Evolutionary conservation across 2,888 invertebrate genomes (phyloP), one percentile per base, ranked within the genome.

Genomic region (Drosophila anomelani): DNA sequence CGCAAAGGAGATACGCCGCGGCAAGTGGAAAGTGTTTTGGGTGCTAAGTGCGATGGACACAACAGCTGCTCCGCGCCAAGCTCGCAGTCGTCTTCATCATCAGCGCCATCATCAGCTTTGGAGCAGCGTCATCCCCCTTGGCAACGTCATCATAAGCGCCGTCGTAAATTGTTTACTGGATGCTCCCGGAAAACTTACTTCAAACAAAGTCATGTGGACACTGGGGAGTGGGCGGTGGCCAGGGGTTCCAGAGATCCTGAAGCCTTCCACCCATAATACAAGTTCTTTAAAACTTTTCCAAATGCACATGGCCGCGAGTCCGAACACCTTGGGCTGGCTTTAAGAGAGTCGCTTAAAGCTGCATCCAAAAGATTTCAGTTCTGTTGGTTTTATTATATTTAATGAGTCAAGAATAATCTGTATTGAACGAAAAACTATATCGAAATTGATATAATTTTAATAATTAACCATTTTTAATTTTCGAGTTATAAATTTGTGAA

Each of bases 81-180:
- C 29, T 43, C 29, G 36, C 36, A 32, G 51, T 51, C 51, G 66
- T 64, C 66, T 44, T 64, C 64, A 63, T 64, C 64, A 71, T 61
- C 60, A 47, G 41, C 60, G 36, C 56, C 67, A 69, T 43, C 58
- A 57, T 63, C 60, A 38, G 61, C 56, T 38, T 43, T 47, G 68
- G 53, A 43, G 44, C 76, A 73, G 74, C 77, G 74, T 71, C 78
- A 79, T 69, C 64, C 69, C 70, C 72, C 41, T 62, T 69, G 85
- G 61, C 81, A 69, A 87, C 88, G 88, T 87, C 85, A 88, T 89
- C 85, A 87, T 85, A 85, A 80, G 77, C 75, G 82, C 75, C 78
- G 89, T 87, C 85, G 85, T 80, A 89, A 85, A 88, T 85, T 85
- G 85, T 85, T 85, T 87, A 84, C 88, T 87, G 81, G 88, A 88